A percentile compares a stretch with the other conserved stretches of the same genome.
Conservation (phyloP, 1,140 invertebrate species). For the Bombus fervidus region DNA sequence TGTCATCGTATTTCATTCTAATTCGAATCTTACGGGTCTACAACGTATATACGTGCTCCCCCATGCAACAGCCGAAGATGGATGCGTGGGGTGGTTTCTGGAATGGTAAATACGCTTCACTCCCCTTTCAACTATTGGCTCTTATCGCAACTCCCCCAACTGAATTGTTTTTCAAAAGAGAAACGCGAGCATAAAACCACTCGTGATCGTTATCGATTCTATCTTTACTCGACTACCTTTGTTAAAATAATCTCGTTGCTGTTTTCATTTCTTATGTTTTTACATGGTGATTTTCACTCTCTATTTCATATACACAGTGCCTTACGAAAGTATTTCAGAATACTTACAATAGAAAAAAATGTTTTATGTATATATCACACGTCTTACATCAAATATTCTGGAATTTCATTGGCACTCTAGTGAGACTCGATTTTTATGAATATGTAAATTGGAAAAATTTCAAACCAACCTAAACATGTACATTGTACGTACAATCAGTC, state of each 20-base stretch:
- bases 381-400: too few relatives aligned
- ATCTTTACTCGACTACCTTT: slow-evolving; percentile 7
- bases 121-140: slow-evolving; percentile 55
- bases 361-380: too few relatives aligned
- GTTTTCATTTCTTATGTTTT: not conserved
- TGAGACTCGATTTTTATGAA: too few relatives aligned
- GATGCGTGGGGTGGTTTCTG: slow-evolving; percentile 61
- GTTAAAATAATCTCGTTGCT: slow-evolving; percentile 1
- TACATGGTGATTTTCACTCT: not conserved
- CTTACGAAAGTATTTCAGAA: too few relatives aligned
- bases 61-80: slow-evolving; percentile 45
- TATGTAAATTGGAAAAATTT: too few relatives aligned
- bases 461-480: too few relatives aligned
- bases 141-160: slow-evolving; percentile 53
- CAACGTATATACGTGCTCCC: slow-evolving; percentile 26
- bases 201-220: slow-evolving; percentile 42
- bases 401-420: too few relatives aligned
- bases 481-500: too few relatives aligned
- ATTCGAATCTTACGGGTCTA: slow-evolving; percentile 54
- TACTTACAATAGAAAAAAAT: too few relatives aligned
- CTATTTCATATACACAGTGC: too few relatives aligned
- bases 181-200: slow-evolving; percentile 54
- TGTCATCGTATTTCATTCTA: slow-evolving; percentile 57
- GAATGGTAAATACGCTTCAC: slow-evolving; percentile 62
- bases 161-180: slow-evolving; percentile 56